Evolutionary conservation across 2,797 vertebrate species (phyloP).

Genomic region (Parauchenoglanis ngamensis): DNA sequence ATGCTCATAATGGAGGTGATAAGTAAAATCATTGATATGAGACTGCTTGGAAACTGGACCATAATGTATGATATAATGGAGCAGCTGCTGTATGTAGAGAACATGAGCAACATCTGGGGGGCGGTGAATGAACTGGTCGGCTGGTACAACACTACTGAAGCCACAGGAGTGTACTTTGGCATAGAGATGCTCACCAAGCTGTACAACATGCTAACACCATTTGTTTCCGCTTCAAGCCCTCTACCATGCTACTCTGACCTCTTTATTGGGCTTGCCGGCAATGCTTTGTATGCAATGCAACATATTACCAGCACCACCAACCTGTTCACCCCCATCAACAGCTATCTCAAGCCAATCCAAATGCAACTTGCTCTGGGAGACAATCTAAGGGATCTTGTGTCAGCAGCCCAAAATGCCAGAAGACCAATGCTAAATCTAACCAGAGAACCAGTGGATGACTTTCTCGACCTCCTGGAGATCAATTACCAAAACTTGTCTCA

Average conservation of each 20-base stretch:
- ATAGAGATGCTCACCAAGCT: conserved; percentile 63
- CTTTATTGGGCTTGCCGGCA: conserved; percentile 62
- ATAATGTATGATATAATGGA: conserved; percentile 62
- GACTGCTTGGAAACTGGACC: conserved; percentile 62
- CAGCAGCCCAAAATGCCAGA: background rate
- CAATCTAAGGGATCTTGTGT: conserved; percentile 13
- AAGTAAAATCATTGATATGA: conserved; percentile 53
- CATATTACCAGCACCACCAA: conserved; percentile 58
- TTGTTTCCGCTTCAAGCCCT: conserved; percentile 54
- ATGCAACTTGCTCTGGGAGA: conserved; percentile 42
- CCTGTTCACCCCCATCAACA: conserved; percentile 47
- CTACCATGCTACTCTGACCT: conserved; percentile 40
- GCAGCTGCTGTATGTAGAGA: conserved; percentile 57
- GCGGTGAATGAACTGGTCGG: conserved; percentile 56
- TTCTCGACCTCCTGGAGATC: conserved; percentile 69
- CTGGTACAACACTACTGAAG: conserved; percentile 65
- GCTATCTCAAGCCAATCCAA: conserved; percentile 30
- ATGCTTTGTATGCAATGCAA: conserved; percentile 60
- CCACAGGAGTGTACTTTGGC: conserved; percentile 63
- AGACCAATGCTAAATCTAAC: conserved; percentile 36
- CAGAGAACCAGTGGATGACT: conserved; percentile 67
- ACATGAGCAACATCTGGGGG: conserved; percentile 55
- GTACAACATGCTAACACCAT: conserved; percentile 53
- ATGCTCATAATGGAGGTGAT: conserved; percentile 56
- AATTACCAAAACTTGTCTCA: conserved; percentile 68